Base-by-base conservation (phyloP, 2,888 invertebrate genomes). In the Ophion obscuratus region DNA sequence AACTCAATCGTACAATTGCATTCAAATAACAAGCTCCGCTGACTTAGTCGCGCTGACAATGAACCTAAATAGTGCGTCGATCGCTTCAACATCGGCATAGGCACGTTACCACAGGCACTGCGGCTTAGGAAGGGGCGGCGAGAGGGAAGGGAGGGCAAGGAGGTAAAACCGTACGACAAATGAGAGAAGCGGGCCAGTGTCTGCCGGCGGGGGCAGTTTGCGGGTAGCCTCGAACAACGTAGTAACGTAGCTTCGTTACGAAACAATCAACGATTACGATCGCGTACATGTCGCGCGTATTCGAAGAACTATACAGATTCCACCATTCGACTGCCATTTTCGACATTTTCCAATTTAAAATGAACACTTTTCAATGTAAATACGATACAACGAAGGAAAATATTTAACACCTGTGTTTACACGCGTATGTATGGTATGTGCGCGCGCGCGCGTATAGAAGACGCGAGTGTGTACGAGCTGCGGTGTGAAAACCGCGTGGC, bases 221-320 rank as follows among this genome's bases (percentile, higher is more conserved):
- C 61, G 40, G 44, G 20, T 68, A 61, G 62, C 61, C 27, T 57
- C 27, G 44, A 62, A 70, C 20, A 53, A 40, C 47, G 78, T 62
- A 44, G 20, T n/a, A 62, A 82, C 81, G 74, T 85, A 87, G 86
- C 75, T 80, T 86, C 88, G 91, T 91, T 92, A 88, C 90, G 89
- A 88, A 75, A 89, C 88, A 87, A 89, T 87, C 89, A 85, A 85
- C 90, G 88, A 87, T 71, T 85, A 88, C 86, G 86, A 89, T 85
- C 88, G 61, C 70, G 53, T 53, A 87, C 88, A 87, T 87, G 87
- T 89, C 78, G 77, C 71, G 14, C 5, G 31, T 66, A 3, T 36
- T 36, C n/a, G 59, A 31, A 70, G 20, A 20, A 31, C 17, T 9
- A 59, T 59, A 62, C 36, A n/a, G n/a, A 64, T 27, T 53, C 20